phyloP scores from a whole-genome alignment of 2,888 invertebrate genomes.

The Pyrrhosoma nymphula region DNA sequence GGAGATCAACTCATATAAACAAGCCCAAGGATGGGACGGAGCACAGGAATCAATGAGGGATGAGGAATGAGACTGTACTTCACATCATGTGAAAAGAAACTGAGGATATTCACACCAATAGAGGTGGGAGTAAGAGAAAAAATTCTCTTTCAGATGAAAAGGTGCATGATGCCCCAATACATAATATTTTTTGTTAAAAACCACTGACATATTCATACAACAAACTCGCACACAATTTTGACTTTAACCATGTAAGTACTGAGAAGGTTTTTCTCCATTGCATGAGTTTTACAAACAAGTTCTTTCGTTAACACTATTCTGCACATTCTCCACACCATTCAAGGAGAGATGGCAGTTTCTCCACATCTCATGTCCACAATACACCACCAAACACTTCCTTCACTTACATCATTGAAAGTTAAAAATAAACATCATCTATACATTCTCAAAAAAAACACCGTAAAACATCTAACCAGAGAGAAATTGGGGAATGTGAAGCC shows the following conservation, averaged over 20 bases:
- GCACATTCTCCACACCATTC: neutral
- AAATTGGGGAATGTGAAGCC: slow-evolving; percentile 54
- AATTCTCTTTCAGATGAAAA: neutral
- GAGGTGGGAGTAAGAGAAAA: neutral
- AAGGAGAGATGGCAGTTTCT: neutral
- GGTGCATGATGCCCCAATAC: slow-evolving; percentile 1
- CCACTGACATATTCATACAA: neutral
- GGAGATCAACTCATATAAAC: neutral
- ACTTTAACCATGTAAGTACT: slow-evolving; percentile 15
- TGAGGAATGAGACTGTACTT: neutral
- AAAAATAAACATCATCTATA: neutral
- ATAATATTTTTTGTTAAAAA: slow-evolving; percentile 2
- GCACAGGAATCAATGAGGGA: neutral
- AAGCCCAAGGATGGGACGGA: slow-evolving; percentile 55
- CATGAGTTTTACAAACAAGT: neutral
- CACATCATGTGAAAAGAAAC: neutral
- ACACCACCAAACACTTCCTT: slow-evolving; percentile 10
- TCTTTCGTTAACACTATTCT: neutral
- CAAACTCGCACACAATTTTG: neutral
- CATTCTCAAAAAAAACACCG: slow-evolving; percentile 37
- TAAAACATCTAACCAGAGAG: slow-evolving; percentile 43
- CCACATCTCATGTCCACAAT: neutral
- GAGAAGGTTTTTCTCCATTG: neutral
- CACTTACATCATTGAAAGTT: neutral
- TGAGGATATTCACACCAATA: neutral